Evolutionary conservation across 2,888 invertebrate genomes (phyloP).

Genomic region (Yponomeuta malinellus): DNA sequence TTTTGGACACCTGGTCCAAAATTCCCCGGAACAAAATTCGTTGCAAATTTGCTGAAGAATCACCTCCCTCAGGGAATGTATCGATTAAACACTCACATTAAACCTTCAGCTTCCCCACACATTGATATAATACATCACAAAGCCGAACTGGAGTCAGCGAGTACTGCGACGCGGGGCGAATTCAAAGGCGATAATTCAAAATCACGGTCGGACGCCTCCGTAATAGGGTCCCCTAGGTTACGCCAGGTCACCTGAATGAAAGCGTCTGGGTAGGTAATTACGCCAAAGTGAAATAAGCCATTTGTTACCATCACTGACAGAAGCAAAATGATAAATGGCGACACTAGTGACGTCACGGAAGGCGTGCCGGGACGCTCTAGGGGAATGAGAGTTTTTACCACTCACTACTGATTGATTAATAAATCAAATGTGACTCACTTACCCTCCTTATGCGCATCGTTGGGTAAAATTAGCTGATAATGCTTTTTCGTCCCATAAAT

Average conservation of each 20-base stretch:
- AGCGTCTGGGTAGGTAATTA: constrained; percentile 22
- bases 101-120: too few species aligned
- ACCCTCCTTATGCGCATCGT: background rate
- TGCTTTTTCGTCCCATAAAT: too few species aligned
- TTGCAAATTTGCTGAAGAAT: too few species aligned
- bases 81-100: too few species aligned
- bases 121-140: background rate
- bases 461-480: too few species aligned
- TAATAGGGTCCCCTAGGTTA: background rate
- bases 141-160: background rate
- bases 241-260: constrained; percentile 22
- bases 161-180: constrained; percentile 8
- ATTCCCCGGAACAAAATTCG: too few species aligned
- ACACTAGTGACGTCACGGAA: constrained; percentile 5
- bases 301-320: constrained; percentile 31
- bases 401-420: background rate
- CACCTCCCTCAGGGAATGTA: too few species aligned
- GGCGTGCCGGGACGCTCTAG: background rate
- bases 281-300: constrained; percentile 27
- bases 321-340: constrained; percentile 25
- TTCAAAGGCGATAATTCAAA: background rate
- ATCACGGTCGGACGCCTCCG: background rate
- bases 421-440: background rate
- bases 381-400: constrained; percentile 4
- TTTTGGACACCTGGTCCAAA: too few species aligned